These are phyloP conservation scores for Eupelmus urozonus DNA, from an alignment of 2,888 invertebrate species.

Conservation along the genomic window DNA sequence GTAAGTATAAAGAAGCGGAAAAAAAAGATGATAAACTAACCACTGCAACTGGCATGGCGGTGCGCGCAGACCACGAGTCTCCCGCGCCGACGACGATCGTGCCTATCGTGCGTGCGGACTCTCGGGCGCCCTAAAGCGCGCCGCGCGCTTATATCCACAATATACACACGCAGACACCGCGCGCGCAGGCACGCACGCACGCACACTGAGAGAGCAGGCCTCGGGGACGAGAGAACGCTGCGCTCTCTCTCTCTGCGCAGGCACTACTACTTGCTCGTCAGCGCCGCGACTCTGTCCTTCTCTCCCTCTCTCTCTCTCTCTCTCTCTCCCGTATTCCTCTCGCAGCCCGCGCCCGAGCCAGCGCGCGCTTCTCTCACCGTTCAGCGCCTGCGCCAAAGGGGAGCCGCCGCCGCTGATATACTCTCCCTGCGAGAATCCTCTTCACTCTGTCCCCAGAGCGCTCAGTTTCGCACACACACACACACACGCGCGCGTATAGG, in stretches of 20 bases:
- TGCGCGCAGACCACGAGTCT: constrained; percentile 5
- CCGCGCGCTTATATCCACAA: constrained; percentile 1
- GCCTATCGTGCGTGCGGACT: constrained; percentile 9
- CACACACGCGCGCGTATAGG: not conserved
- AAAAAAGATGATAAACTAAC: constrained; percentile 48
- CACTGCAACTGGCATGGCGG: constrained; percentile 60
- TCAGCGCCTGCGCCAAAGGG: constrained; percentile 28
- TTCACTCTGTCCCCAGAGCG: not conserved
- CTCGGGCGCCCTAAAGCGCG: constrained; percentile 23
- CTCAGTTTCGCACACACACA: not conserved
- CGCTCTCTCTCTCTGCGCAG: too few species aligned
- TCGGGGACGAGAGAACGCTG: not conserved
- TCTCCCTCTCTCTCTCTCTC: constrained; percentile 5
- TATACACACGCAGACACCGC: not conserved
- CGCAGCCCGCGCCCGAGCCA: not conserved
- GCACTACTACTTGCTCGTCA: not conserved
- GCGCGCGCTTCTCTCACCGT: too few species aligned
- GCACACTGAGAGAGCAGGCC: not conserved
- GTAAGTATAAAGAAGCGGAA: not conserved
- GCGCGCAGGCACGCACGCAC: constrained; percentile 14
- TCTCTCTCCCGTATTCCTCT: not conserved
- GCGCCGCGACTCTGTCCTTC: not conserved
- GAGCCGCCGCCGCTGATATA: too few species aligned
- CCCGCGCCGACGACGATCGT: constrained; percentile 27
- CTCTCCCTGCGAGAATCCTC: too few species aligned